A percentile compares a stretch with the other conserved stretches of the same genome.
These are phyloP conservation scores for Nemopilema nomurai DNA, from an alignment of 30 jellyfish, hydroid and myxozoan genomes.

Conservation along the genomic window DNA sequence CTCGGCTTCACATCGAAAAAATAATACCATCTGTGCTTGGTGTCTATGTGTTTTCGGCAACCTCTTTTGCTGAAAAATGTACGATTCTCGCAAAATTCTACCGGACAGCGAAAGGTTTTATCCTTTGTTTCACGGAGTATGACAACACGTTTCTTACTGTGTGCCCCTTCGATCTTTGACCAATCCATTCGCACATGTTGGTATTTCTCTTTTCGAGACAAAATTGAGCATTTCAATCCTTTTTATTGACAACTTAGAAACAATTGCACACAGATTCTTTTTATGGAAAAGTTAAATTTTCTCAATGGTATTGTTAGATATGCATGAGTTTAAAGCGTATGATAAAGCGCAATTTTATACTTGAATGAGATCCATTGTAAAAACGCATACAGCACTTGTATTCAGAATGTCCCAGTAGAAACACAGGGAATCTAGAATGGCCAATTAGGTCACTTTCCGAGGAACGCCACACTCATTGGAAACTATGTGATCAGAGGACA, in stretches of 20 bases:
- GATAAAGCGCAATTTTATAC: background rate
- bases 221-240: background rate
- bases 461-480: background rate
- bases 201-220: background rate
- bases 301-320: background rate
- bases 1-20: constrained; percentile 20
- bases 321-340: background rate
- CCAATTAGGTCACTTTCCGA: background rate
- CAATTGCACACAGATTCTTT: background rate
- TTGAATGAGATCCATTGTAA: background rate
- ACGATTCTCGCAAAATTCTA: background rate
- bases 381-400: background rate
- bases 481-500: background rate
- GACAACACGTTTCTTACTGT: background rate
- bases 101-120: background rate
- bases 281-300: background rate
- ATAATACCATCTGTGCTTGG: constrained; percentile 19
- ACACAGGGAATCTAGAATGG: background rate
- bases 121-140: constrained; percentile 14
- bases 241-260: background rate
- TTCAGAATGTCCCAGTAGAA: background rate
- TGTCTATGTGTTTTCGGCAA: constrained; percentile 9
- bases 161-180: background rate
- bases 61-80: background rate
- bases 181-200: background rate